These are phyloP conservation scores for Platyscapa corneri DNA, from an alignment of 1,140 invertebrate species.

Conservation along the genomic window DNA sequence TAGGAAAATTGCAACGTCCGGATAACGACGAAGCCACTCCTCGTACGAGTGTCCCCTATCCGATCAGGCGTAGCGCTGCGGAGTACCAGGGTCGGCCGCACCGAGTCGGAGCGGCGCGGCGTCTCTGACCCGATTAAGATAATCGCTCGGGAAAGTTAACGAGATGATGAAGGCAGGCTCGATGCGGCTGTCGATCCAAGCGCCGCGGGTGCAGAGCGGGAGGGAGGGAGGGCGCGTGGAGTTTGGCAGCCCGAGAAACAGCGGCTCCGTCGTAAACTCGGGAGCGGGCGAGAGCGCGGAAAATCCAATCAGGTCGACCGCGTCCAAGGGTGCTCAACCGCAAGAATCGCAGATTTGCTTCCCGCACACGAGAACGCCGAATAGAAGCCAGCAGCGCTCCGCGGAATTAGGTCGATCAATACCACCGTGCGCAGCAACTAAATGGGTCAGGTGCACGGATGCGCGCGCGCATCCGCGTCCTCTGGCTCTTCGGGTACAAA, in stretches of 20 bases:
- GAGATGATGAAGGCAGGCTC: slow-evolving; percentile 6
- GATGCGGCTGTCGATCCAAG: slow-evolving; percentile 21
- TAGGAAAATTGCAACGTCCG: too few species aligned
- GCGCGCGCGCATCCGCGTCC: slow-evolving; percentile 48
- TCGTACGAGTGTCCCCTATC: not conserved
- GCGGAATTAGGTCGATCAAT: slow-evolving; percentile 72
- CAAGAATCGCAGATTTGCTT: not conserved
- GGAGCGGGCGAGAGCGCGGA: not conserved
- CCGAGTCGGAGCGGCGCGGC: not conserved
- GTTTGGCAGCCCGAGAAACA: slow-evolving; percentile 43
- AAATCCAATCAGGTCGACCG: not conserved
- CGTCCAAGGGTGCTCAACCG: slow-evolving; percentile 11
- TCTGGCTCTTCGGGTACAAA: not conserved
- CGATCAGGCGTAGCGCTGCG: not conserved
- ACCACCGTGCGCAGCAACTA: slow-evolving; percentile 56
- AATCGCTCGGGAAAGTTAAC: slow-evolving; percentile 33
- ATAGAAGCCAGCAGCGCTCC: not conserved
- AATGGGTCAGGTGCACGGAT: slow-evolving; percentile 72
- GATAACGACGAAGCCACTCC: not conserved
- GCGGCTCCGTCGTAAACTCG: too few species aligned
- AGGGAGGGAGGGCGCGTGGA: slow-evolving; percentile 41
- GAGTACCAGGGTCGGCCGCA: not conserved
- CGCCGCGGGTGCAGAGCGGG: not conserved
- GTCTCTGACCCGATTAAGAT: slow-evolving; percentile 34
- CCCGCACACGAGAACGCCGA: not conserved